Percentiles rank a stretch among this genome's conserved stretches.
Evolutionary conservation across 2,888 invertebrate species (phyloP).

Genomic region (Papilio elwesi): DNA sequence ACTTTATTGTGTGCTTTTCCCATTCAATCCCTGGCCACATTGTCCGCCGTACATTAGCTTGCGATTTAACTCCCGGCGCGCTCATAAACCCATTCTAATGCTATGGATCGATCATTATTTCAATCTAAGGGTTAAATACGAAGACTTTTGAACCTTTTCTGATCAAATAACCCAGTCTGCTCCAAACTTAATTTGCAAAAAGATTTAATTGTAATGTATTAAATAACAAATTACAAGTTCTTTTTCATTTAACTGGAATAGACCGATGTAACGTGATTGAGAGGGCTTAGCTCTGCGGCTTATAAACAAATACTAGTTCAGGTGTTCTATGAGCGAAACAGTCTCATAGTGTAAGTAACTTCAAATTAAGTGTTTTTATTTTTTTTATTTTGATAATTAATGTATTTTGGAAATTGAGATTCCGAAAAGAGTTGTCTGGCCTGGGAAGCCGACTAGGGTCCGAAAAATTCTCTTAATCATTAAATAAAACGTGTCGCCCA

Average conservation of each 20-base stretch:
- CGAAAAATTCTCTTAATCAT: too few species aligned
- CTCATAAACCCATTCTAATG: slow-evolving; percentile 26
- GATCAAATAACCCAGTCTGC: background rate
- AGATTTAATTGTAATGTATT: background rate
- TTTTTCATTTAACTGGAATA: background rate
- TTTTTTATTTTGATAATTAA: too few species aligned
- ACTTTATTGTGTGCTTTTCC: slow-evolving; percentile 12
- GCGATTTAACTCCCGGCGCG: slow-evolving; percentile 15
- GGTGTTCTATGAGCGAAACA: too few species aligned
- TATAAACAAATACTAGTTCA: too few species aligned
- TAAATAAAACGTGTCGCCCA: slow-evolving; percentile 52
- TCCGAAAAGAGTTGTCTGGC: too few species aligned
- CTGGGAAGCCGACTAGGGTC: too few species aligned
- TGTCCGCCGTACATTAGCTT: slow-evolving; percentile 16
- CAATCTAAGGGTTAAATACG: slow-evolving; percentile 24
- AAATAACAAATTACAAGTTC: background rate
- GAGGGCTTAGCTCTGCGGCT: too few species aligned
- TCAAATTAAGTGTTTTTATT: too few species aligned
- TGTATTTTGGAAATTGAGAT: too few species aligned
- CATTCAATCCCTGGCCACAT: slow-evolving; percentile 17
- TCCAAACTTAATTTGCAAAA: background rate
- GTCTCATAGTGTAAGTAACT: too few species aligned
- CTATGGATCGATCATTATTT: slow-evolving; percentile 25
- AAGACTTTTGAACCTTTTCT: slow-evolving; percentile 1
- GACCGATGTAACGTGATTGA: too few species aligned